These are phyloP conservation scores for Girardinus metallicus DNA, from an alignment of 2,797 vertebrate genomes.

Conservation along the genomic window DNA sequence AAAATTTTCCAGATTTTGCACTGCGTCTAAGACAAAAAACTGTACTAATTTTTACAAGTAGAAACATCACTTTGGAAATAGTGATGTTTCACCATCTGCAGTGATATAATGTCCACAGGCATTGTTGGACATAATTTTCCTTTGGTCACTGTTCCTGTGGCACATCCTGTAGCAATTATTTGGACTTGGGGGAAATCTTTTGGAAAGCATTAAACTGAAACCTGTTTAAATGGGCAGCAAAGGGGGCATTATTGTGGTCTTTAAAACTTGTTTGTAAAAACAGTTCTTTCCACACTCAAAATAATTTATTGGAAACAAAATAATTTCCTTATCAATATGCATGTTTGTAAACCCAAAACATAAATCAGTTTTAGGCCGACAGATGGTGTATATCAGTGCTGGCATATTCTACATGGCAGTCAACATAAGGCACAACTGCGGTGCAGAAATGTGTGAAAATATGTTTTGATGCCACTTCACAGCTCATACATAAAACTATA, in stretches of 20 bases:
- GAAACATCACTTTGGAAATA: no score
- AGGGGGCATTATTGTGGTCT: neutral
- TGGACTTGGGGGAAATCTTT: neutral
- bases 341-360: neutral
- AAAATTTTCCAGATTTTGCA: slow-evolving; percentile 8
- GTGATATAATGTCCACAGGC: no score
- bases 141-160: neutral
- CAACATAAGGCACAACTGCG: slow-evolving; percentile 17
- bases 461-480: slow-evolving; percentile 4
- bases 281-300: neutral
- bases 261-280: neutral
- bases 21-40: slow-evolving; percentile 20
- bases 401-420: slow-evolving; percentile 4
- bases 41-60: slow-evolving; percentile 17
- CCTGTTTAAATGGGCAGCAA: neutral
- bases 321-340: neutral
- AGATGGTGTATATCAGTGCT: slow-evolving; percentile 14
- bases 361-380: slow-evolving; percentile 7
- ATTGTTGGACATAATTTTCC: neutral
- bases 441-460: slow-evolving; percentile 10
- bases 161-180: neutral
- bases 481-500: neutral
- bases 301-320: neutral
- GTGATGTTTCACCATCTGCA: no score
- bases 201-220: neutral